These are phyloP conservation scores for Litoditis marina DNA, from an alignment of 2,888 invertebrate genomes.

Conservation along the genomic window DNA sequence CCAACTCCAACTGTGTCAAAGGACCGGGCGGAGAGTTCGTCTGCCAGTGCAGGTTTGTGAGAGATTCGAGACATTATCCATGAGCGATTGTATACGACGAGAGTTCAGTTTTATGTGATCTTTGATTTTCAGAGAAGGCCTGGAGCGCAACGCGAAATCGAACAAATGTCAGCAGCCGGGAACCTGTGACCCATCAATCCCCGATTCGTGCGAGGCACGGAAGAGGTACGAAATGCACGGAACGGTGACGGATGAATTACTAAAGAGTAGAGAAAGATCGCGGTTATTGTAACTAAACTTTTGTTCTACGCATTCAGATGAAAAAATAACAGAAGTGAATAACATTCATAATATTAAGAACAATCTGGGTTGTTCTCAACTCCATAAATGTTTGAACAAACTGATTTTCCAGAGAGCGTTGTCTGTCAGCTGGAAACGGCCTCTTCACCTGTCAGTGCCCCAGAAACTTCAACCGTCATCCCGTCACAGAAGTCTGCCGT, in stretches of 20 bases:
- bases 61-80: not conserved
- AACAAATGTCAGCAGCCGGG: constrained; percentile 49
- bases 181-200: constrained; percentile 50
- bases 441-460: constrained; percentile 54
- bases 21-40: constrained; percentile 41
- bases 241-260: no score
- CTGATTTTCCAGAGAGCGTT: constrained; percentile 13
- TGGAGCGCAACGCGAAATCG: constrained; percentile 41
- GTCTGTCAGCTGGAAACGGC: constrained; percentile 34
- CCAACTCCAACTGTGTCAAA: constrained; percentile 38
- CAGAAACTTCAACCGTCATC: constrained; percentile 42
- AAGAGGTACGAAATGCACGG: constrained; percentile 44
- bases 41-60: constrained; percentile 38
- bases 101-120: not conserved
- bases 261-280: no score
- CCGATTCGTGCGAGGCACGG: constrained; percentile 49
- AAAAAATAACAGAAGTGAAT: no score
- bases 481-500: constrained; percentile 53
- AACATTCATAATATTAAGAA: no score
- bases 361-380: no score
- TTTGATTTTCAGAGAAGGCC: constrained; percentile 31
- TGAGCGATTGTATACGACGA: not conserved
- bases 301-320: no score
- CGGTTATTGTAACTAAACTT: no score
- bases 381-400: not conserved